Conservation (phyloP, 2,888 invertebrate genomes). For the Palloptera scutellata region DNA sequence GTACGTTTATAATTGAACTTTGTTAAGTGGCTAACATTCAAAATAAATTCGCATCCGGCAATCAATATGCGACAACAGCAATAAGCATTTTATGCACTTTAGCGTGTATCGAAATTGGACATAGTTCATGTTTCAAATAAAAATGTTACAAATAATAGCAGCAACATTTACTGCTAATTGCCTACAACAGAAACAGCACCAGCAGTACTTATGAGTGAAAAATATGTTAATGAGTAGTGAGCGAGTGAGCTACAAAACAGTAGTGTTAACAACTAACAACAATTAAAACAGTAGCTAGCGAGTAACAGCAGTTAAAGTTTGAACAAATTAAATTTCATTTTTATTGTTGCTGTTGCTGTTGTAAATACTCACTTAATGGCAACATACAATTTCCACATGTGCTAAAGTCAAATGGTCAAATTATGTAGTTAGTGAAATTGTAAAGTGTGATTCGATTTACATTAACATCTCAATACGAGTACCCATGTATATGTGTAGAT, state of each 20-base stretch:
- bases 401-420: background rate
- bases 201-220: background rate
- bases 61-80: background rate
- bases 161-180: background rate
- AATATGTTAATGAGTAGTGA: background rate
- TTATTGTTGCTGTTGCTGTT: background rate
- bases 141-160: no score
- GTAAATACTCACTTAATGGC: slow-evolving; percentile 12
- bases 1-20: no score
- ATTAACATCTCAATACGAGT: background rate
- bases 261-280: no score
- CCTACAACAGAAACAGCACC: background rate
- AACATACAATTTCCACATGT: background rate
- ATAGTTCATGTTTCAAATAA: no score
- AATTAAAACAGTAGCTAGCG: background rate
- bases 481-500: background rate
- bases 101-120: background rate
- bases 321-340: background rate
- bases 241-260: background rate
- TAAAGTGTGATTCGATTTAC: no score
- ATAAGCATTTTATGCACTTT: background rate
- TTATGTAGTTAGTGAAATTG: background rate
- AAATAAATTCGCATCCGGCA: background rate
- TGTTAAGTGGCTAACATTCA: no score
- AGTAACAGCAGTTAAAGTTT: background rate